Evolutionary conservation across 2,113 vertebrate genomes (phyloP).

Genomic region (Coreoperca whiteheadi): DNA sequence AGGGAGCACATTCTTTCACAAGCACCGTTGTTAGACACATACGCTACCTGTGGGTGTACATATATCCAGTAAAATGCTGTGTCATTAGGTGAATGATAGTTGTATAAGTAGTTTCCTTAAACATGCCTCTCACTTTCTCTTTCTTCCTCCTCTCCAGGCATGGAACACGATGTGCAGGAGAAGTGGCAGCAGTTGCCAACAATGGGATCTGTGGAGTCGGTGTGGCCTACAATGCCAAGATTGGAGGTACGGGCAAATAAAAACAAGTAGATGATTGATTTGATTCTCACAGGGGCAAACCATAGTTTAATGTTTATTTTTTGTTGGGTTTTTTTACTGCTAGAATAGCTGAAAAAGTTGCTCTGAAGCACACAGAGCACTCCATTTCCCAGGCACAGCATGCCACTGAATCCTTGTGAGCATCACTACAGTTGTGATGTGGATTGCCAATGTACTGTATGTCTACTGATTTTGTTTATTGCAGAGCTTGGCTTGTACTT

Average conservation of each 20-base stretch:
- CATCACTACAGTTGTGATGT: constrained; percentile 27
- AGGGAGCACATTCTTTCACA: constrained; percentile 36
- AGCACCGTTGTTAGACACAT: constrained; percentile 27
- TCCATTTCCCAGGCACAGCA: constrained; percentile 36
- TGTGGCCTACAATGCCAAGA: constrained; percentile 94
- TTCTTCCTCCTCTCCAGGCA: constrained; percentile 83
- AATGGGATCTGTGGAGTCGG: constrained; percentile 96
- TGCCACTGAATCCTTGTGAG: constrained; percentile 41
- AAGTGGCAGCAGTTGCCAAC: constrained; percentile 95
- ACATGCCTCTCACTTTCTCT: constrained; percentile 34
- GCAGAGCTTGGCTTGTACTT: too few species aligned
- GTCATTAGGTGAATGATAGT: constrained; percentile 27
- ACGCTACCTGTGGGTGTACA: neutral
- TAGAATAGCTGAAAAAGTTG: constrained; percentile 37
- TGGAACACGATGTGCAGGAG: constrained; percentile 95
- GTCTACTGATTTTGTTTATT: constrained; percentile 37
- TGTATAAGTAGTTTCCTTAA: neutral
- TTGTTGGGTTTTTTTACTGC: constrained; percentile 21
- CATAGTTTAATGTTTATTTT: constrained; percentile 14
- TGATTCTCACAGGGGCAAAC: constrained; percentile 18
- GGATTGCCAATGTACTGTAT: constrained; percentile 30
- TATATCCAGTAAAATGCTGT: constrained; percentile 19
- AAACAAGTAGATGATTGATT: constrained; percentile 37
- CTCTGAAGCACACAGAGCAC: constrained; percentile 18
- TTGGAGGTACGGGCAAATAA: constrained; percentile 88